A percentile compares a stretch with the other conserved stretches of the same genome.
Evolutionary conservation across 2,797 vertebrate genomes (phyloP).

Genomic region (Lutjanus argentimaculatus): DNA sequence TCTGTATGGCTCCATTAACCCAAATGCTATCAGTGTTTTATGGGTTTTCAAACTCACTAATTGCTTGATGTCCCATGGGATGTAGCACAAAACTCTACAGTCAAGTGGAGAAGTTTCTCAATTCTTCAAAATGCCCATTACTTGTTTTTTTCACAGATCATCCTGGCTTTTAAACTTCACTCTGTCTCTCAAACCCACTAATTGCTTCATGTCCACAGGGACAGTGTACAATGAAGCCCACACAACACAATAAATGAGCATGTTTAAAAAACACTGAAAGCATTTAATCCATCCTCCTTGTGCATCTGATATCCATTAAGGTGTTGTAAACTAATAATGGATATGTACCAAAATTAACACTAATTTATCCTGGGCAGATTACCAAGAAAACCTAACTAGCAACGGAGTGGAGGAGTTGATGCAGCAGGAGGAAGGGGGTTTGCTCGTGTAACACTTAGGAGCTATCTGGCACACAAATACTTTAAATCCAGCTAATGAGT

Average conservation of each 20-base stretch:
- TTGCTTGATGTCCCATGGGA: constrained; percentile 53
- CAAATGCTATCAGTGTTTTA: constrained; percentile 41
- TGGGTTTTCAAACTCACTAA: constrained; percentile 54
- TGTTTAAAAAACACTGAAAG: constrained; percentile 19
- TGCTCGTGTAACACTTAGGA: constrained; percentile 7
- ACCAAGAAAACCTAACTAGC: constrained; percentile 16
- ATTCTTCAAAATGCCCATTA: constrained; percentile 1
- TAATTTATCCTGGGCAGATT: constrained; percentile 27
- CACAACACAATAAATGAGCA: constrained; percentile 16
- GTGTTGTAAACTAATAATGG: not conserved
- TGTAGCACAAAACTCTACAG: constrained; percentile 26
- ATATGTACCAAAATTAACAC: constrained; percentile 13
- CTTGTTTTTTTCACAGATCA: constrained; percentile 11
- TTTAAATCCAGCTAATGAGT: constrained; percentile 16
- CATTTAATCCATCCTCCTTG: constrained; percentile 22
- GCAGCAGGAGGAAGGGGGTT: not conserved
- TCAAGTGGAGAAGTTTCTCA: constrained; percentile 29
- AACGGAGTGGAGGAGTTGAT: constrained; percentile 8
- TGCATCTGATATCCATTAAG: constrained; percentile 29
- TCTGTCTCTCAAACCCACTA: constrained; percentile 35
- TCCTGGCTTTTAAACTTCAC: constrained; percentile 26
- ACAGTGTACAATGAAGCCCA: not conserved
- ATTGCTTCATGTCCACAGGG: constrained; percentile 38
- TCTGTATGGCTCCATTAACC: constrained; percentile 49
- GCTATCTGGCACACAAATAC: not conserved